These are phyloP conservation scores for human (Homo sapiens) DNA, from an alignment of 2,113 vertebrate species.

Conservation along the genomic window DNA sequence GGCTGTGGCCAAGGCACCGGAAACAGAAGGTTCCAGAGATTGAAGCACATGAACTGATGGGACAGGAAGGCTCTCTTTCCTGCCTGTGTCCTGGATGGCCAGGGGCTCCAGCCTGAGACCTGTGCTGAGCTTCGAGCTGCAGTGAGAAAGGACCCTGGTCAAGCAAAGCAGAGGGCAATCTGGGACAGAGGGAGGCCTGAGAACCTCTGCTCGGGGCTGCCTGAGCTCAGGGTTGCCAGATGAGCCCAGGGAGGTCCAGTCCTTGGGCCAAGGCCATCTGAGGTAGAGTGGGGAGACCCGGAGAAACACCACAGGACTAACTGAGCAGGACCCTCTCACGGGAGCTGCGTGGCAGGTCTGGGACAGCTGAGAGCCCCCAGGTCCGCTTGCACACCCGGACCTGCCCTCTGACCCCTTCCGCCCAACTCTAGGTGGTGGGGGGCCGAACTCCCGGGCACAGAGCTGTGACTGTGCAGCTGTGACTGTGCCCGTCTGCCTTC, in stretches of 20 bases:
- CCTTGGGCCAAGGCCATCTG: not conserved
- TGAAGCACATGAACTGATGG: slow-evolving; percentile 69
- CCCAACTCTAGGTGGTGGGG: not conserved
- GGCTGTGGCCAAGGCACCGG: slow-evolving; percentile 80
- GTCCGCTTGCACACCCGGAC: not conserved
- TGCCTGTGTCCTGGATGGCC: slow-evolving; percentile 70
- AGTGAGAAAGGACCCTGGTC: not conserved
- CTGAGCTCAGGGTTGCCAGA: not conserved
- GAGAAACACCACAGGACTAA: not conserved
- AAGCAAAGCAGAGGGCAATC: not conserved
- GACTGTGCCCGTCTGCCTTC: not conserved
- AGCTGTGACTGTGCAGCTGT: not conserved
- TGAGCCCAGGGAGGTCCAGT: not conserved
- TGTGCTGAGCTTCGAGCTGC: not conserved
- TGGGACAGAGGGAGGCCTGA: not conserved
- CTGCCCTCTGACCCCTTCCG: not conserved
- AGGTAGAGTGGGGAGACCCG: not conserved
- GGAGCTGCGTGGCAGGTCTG: not conserved
- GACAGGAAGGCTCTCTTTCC: slow-evolving; percentile 84
- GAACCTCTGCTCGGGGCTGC: not conserved
- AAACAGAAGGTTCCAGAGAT: slow-evolving; percentile 87
- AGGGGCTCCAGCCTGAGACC: not conserved
- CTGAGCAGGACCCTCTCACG: not conserved
- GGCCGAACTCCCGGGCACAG: not conserved
- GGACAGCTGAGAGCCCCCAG: not conserved